Evolutionary conservation across 2,888 invertebrate genomes (phyloP), one percentile per base, ranked within the genome.

Genomic region (Beris chalybata): DNA sequence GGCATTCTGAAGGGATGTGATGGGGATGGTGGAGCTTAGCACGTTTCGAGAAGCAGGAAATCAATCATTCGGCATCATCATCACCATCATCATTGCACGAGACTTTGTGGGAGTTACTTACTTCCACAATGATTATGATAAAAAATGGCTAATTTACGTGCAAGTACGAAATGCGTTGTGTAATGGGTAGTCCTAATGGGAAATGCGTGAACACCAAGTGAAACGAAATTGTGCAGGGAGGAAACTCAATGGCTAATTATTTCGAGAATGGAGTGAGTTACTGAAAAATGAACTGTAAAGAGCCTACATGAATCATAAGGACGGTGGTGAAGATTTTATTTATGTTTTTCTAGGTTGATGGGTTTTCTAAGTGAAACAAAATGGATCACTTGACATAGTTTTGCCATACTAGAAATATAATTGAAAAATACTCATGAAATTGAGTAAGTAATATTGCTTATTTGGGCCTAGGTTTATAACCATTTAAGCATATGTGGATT

Each of bases 51-150:
- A 13, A 61, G 55, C 55, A 38, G 55, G 61, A 61, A 61, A 61
- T 61, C 61, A 52, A 61, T 61, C 61, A 61, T 61, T 61, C 61
- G 61, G 50, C 58, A 61, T 52, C 61, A 50, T 61, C 61, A 52
- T 32, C 50, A 52, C 32, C 61, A 52, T 38, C 15, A 32, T 38
- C 32, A 31, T 29, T 22, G 15, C 47, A 31, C 15, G 7, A 50
- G 52, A 52, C 38, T 11, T 38, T n/a, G 43, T 52, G 61, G 30
- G 38, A 13, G 61, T 38, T 15, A 15, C 43, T 61, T 43, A n/a
- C 29, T 15, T 30, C 52, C 15, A 61, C 15, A 52, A 50, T 38
- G 43, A 48, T 7, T 47, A 11, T 54, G 38, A 50, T n/a, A 29
- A 61, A 58, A 61, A 61, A 50, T 50, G 61, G 61, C 61, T 61